These are phyloP conservation scores for Myotis myotis DNA, from an alignment of 2,797 vertebrate genomes.

Conservation along the genomic window DNA sequence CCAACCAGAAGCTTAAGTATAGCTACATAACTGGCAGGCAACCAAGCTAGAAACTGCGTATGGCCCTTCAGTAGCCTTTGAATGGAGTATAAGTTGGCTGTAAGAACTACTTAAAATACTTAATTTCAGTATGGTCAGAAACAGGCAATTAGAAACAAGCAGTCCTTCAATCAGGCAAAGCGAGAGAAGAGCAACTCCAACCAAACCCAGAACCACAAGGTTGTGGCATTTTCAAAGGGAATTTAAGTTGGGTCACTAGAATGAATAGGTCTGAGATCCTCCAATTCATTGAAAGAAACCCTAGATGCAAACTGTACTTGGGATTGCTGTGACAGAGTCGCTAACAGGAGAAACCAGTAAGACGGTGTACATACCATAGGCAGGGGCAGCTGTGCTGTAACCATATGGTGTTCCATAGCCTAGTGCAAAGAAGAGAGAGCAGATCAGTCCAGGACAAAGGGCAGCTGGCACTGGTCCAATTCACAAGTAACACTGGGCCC, in stretches of 20 bases:
- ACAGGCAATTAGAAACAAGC: constrained; percentile 90
- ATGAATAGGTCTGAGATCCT: constrained; percentile 77
- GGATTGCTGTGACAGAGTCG: constrained; percentile 64
- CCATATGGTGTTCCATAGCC: constrained; percentile 97
- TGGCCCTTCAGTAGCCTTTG: constrained; percentile 90
- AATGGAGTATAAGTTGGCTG: constrained; percentile 88
- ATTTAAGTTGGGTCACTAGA: constrained; percentile 79
- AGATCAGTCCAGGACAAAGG: constrained; percentile 58
- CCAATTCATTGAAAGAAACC: constrained; percentile 74
- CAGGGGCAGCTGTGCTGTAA: constrained; percentile 95
- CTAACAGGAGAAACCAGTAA: constrained; percentile 65
- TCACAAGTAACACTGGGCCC: not conserved
- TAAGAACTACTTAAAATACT: constrained; percentile 84
- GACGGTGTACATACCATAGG: constrained; percentile 93
- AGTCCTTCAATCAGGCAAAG: constrained; percentile 89
- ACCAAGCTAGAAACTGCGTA: constrained; percentile 67
- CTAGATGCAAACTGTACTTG: constrained; percentile 75
- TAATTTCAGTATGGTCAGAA: constrained; percentile 82
- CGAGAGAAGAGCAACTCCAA: constrained; percentile 90
- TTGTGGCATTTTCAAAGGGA: constrained; percentile 83
- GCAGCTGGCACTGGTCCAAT: not conserved
- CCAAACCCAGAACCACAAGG: constrained; percentile 91
- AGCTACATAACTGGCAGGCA: not conserved
- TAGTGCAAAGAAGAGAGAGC: constrained; percentile 78
- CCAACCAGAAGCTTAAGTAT: constrained; percentile 43